A percentile compares a stretch with the other conserved stretches of the same genome.
Evolutionary conservation across 2,113 vertebrate genomes (phyloP).

Genomic region (Ceuthmochares aereus): DNA sequence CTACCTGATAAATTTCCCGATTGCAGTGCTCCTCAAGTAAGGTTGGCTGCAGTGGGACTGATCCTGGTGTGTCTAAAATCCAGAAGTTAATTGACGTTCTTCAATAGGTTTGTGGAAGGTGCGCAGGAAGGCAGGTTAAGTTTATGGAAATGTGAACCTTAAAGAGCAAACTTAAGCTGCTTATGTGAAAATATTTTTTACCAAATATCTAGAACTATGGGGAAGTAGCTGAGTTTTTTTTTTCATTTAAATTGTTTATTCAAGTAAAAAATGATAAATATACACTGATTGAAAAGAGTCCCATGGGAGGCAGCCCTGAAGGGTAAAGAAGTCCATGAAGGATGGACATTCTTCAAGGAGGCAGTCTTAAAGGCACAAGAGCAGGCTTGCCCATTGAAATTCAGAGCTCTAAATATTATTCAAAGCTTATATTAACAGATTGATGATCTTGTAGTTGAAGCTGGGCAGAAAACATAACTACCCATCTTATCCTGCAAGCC

Average conservation of each 20-base stretch:
- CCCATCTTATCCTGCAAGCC: neutral
- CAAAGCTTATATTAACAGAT: neutral
- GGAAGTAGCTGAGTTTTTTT: neutral
- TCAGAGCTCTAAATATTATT: neutral
- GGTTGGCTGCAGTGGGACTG: neutral
- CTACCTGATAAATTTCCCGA: neutral
- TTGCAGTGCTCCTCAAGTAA: neutral
- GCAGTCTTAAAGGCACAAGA: too few relatives aligned
- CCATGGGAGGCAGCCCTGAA: too few relatives aligned
- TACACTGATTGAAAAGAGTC: neutral
- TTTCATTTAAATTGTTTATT: neutral
- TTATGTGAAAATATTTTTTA: neutral
- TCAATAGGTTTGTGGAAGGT: neutral
- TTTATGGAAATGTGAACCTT: neutral
- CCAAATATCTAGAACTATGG: neutral
- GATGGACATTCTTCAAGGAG: too few relatives aligned
- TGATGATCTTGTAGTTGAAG: neutral
- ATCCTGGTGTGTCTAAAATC: neutral
- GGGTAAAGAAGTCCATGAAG: too few relatives aligned
- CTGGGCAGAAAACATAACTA: neutral
- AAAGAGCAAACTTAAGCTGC: neutral
- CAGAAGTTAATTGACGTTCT: fast-evolving
- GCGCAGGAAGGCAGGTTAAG: neutral
- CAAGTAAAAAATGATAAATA: neutral
- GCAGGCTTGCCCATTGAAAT: neutral